A percentile compares a stretch with the other conserved stretches of the same genome.
Evolutionary conservation across 2,797 vertebrate species (phyloP).

Genomic region (Hyperoplus immaculatus): DNA sequence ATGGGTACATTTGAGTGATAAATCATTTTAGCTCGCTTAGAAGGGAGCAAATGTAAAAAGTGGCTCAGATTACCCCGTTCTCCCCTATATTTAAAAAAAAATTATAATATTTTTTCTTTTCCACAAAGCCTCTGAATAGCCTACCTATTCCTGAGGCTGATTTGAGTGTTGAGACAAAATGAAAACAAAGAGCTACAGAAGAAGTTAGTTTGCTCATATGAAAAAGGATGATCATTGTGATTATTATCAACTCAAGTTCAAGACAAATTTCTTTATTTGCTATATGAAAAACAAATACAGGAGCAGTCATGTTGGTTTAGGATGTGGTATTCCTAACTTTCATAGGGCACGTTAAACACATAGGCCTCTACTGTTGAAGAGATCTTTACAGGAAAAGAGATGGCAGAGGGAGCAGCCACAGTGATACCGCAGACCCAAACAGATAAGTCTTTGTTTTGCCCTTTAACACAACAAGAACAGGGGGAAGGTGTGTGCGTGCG

Average conservation of each 20-base stretch:
- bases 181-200: neutral
- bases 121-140: neutral
- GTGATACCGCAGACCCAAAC: slow-evolving; percentile 61
- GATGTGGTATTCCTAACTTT: neutral
- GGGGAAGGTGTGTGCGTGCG: slow-evolving; percentile 38
- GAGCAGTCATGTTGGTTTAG: neutral
- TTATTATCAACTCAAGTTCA: neutral
- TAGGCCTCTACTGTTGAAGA: neutral
- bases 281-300: too few species aligned
- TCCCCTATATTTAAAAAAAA: too few species aligned
- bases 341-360: neutral
- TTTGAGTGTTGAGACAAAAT: neutral
- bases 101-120: too few species aligned
- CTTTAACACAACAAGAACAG: slow-evolving; percentile 52
- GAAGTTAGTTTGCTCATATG: neutral
- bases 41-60: too few species aligned
- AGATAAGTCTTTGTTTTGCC: slow-evolving; percentile 78
- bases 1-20: too few species aligned
- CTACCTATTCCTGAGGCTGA: too few species aligned
- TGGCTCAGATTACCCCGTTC: too few species aligned
- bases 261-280: too few species aligned
- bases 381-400: slow-evolving; percentile 33
- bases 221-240: neutral
- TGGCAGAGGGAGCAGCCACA: slow-evolving; percentile 36
- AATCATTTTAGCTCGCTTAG: too few species aligned